Conservation (phyloP, 2,888 invertebrate genomes). For the Rotaria socialis region DNA sequence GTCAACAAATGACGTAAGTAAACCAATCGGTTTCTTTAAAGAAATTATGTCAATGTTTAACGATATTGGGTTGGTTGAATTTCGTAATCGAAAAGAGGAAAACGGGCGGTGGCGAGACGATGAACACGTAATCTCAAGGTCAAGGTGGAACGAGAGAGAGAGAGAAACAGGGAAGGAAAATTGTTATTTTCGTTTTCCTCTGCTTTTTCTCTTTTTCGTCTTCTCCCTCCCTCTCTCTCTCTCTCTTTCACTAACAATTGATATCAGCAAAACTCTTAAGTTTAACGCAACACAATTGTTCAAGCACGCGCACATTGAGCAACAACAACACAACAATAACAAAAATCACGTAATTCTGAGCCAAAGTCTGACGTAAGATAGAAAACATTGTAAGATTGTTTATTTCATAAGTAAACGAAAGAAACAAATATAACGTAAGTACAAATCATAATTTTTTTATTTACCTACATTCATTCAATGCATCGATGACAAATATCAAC, state of each 20-base stretch:
- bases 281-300: slow-evolving; percentile 32
- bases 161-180: neutral
- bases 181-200: neutral
- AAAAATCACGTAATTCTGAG: slow-evolving; percentile 13
- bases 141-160: slow-evolving; percentile 22
- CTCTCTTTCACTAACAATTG: slow-evolving; percentile 22
- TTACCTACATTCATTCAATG: neutral
- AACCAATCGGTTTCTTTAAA: slow-evolving; percentile 14
- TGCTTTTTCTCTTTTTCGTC: neutral
- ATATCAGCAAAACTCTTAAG: slow-evolving; percentile 29
- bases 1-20: slow-evolving; percentile 15
- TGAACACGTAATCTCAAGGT: slow-evolving; percentile 32
- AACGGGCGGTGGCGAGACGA: slow-evolving; percentile 24
- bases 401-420: slow-evolving; percentile 10
- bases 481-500: neutral
- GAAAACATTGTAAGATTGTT: neutral
- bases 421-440: slow-evolving; percentile 17
- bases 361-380: slow-evolving; percentile 18
- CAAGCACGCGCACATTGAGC: slow-evolving; percentile 29
- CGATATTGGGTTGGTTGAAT: slow-evolving; percentile 29
- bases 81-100: slow-evolving; percentile 26
- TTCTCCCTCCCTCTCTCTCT: neutral
- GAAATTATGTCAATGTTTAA: slow-evolving; percentile 24
- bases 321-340: slow-evolving; percentile 23
- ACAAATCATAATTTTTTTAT: neutral